These are phyloP conservation scores for Temnothorax rugatulus DNA, from an alignment of 2,888 invertebrate species.

Conservation along the genomic window DNA sequence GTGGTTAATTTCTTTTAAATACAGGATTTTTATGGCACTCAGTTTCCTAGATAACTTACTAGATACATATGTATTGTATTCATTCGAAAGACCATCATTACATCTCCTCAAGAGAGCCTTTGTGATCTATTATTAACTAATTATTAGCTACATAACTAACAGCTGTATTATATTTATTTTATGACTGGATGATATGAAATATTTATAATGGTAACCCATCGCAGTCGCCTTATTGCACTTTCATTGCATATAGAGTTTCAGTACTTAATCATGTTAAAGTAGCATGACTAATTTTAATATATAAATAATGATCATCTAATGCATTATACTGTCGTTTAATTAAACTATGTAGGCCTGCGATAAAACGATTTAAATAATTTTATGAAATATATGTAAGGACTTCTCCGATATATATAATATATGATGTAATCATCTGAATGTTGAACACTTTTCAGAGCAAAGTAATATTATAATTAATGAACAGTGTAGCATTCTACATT, in stretches of 20 bases:
- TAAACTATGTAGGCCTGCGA: slow-evolving; percentile 42
- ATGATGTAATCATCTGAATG: slow-evolving; percentile 26
- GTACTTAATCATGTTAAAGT: slow-evolving; percentile 66
- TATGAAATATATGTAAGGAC: slow-evolving; percentile 18
- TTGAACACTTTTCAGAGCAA: slow-evolving; percentile 7
- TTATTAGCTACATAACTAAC: slow-evolving; percentile 54
- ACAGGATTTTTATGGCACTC: slow-evolving; percentile 71
- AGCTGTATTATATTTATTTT: slow-evolving; percentile 77
- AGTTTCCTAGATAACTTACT: slow-evolving; percentile 59
- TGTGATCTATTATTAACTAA: slow-evolving; percentile 59
- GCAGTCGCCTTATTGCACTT: slow-evolving; percentile 84
- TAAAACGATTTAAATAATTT: slow-evolving; percentile 46
- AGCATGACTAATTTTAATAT: slow-evolving; percentile 67
- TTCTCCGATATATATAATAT: neutral
- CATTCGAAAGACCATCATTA: slow-evolving; percentile 65
- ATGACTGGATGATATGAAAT: slow-evolving; percentile 81
- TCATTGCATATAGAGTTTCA: slow-evolving; percentile 72
- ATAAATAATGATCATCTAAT: slow-evolving; percentile 33
- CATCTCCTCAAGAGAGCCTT: slow-evolving; percentile 66
- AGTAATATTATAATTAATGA: slow-evolving; percentile 30
- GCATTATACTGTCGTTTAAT: slow-evolving; percentile 32
- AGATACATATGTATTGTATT: slow-evolving; percentile 64
- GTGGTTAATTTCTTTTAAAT: slow-evolving; percentile 40
- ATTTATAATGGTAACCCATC: slow-evolving; percentile 83
- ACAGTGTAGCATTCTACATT: slow-evolving; percentile 46